Percentiles rank a stretch among this genome's conserved stretches.
phyloP scores from a whole-genome alignment of 1,140 invertebrate species.

The Zaprionus kolodkinae region DNA sequence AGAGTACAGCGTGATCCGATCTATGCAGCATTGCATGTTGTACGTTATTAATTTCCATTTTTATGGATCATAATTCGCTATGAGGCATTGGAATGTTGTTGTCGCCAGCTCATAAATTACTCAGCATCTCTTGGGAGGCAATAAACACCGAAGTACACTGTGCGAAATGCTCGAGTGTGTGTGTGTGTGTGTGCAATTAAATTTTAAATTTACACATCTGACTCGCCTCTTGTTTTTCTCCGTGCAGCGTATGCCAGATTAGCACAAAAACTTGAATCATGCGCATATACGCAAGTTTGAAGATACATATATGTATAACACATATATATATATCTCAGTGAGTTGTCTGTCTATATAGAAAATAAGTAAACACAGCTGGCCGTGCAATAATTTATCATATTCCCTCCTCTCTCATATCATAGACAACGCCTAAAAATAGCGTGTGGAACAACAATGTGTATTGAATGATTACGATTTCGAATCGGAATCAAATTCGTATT shows the following conservation, averaged over 20 bases:
- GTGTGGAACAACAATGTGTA: slow-evolving; percentile 5
- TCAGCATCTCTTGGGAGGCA: slow-evolving; percentile 26
- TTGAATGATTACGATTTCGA: neutral
- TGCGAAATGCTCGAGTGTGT: neutral
- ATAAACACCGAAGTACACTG: slow-evolving; percentile 4
- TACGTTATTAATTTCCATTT: neutral
- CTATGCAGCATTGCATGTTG: slow-evolving; percentile 5
- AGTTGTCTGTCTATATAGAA: slow-evolving; percentile 9
- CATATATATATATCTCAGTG: slow-evolving; percentile 17
- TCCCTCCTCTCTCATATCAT: slow-evolving; percentile 38
- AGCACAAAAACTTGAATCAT: neutral
- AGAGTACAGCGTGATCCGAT: neutral
- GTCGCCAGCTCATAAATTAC: slow-evolving; percentile 45
- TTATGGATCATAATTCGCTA: neutral
- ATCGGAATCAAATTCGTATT: neutral
- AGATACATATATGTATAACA: slow-evolving; percentile 6
- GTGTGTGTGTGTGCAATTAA: neutral
- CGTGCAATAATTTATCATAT: slow-evolving; percentile 56
- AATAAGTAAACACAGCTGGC: slow-evolving; percentile 37
- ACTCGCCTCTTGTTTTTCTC: neutral
- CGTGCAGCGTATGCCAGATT: neutral
- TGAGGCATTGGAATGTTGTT: slow-evolving; percentile 3
- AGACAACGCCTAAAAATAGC: slow-evolving; percentile 41
- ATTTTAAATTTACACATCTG: neutral
- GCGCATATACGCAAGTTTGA: neutral